Conservation (phyloP, 1,140 invertebrate genomes). For the Ctenoplectra terminalis region DNA sequence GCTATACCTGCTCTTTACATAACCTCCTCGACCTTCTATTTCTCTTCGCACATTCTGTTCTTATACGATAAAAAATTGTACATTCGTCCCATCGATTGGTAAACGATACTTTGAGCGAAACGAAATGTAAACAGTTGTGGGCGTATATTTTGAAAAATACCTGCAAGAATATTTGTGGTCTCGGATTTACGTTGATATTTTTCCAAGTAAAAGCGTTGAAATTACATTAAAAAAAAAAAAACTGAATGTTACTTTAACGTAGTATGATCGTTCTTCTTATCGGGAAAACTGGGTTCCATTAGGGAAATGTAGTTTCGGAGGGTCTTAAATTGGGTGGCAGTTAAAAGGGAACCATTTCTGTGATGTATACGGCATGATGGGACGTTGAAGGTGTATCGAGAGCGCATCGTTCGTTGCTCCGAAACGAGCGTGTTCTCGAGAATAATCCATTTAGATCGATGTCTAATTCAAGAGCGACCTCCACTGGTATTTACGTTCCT, state of each 20-base stretch:
- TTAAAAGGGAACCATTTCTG: constrained; percentile 26
- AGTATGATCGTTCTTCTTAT: constrained; percentile 2
- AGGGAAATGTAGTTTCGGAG: constrained; percentile 10
- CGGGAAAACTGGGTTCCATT: constrained; percentile 33
- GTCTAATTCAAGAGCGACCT: constrained; percentile 7
- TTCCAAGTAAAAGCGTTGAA: not conserved
- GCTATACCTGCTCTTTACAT: too few relatives aligned
- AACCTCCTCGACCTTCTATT: not conserved
- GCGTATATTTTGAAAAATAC: too few relatives aligned
- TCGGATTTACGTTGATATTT: not conserved
- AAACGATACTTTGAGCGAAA: constrained; percentile 5
- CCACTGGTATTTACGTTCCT: not conserved
- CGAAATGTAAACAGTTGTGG: constrained; percentile 22
- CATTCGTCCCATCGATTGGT: not conserved
- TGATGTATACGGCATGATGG: constrained; percentile 4
- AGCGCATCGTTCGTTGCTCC: not conserved
- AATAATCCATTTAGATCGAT: constrained; percentile 29
- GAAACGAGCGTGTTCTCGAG: not conserved
- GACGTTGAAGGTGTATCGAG: constrained; percentile 1
- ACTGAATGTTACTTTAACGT: constrained; percentile 6
- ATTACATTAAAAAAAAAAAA: not conserved
- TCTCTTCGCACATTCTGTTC: too few relatives aligned
- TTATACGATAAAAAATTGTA: not conserved
- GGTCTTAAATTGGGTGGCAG: constrained; percentile 44
- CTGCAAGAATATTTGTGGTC: not conserved